phyloP scores from a whole-genome alignment of 1,140 invertebrate genomes.

The Bilobella aurantiaca region DNA sequence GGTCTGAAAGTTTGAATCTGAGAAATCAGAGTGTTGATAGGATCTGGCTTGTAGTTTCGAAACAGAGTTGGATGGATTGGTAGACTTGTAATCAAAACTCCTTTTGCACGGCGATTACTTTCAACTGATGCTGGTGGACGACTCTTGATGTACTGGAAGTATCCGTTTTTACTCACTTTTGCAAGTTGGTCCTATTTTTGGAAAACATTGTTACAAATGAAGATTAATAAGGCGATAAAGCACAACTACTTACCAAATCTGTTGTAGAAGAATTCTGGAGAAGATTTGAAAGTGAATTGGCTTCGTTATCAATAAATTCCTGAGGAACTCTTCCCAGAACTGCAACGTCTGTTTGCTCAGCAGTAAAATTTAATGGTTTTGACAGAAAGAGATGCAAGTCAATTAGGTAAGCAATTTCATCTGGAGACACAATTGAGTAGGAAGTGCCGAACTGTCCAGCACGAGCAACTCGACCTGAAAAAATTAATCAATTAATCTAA shows the following conservation, averaged over 20 bases:
- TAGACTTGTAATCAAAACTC: conserved; percentile 44
- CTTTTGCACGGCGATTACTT: conserved; percentile 74
- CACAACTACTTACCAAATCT: conserved; percentile 63
- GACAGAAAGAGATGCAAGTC: conserved; percentile 92
- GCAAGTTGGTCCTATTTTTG: conserved; percentile 54
- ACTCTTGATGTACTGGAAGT: conserved; percentile 77
- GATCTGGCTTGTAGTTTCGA: conserved; percentile 16
- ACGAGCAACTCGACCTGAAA: conserved; percentile 78
- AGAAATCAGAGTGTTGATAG: conserved; percentile 34
- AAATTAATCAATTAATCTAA: conserved; percentile 5
- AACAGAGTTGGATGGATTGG: conserved; percentile 52
- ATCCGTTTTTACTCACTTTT: conserved; percentile 74
- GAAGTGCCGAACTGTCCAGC: conserved; percentile 83
- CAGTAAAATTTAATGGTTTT: conserved; percentile 51
- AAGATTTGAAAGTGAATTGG: conserved; percentile 63
- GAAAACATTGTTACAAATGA: conserved; percentile 19
- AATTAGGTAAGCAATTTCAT: conserved; percentile 83
- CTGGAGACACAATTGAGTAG: conserved; percentile 73
- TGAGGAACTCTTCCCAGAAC: conserved; percentile 72
- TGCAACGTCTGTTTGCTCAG: conserved; percentile 12
- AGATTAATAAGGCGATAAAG: too few relatives aligned
- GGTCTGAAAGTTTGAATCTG: conserved; percentile 75
- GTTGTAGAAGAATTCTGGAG: conserved; percentile 50
- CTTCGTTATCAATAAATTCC: conserved; percentile 67
- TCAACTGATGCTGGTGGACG: conserved; percentile 75